Evolutionary conservation across 1,140 invertebrate species (phyloP), one percentile per base, ranked within the genome.

Genomic region (Stratiolaelaps scimitus): DNA sequence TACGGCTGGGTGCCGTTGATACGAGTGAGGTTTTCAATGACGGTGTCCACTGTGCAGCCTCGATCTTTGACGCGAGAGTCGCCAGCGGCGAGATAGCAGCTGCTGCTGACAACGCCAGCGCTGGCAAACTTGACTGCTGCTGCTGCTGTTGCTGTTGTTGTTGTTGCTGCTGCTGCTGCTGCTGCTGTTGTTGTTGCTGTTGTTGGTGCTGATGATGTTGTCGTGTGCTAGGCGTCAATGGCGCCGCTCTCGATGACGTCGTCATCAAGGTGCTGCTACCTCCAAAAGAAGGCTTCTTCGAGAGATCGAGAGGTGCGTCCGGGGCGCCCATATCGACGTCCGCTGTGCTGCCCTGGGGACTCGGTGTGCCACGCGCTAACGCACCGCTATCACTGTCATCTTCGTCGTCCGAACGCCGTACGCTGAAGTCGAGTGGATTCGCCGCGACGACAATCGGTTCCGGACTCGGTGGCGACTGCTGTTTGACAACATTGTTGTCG

Each of bases 401-500:
- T 29, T 60, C 53, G 23, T 60, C 53, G 26, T 26, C 26, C 15
- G 53, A 60, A 15, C 53, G 53, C 26, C 53, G 53, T 6, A 60
- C 53, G 53, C 53, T 60, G 53, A 60, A 60, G 23, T 60, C 53
- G 15, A 60, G 23, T 15, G 53, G 53, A 26, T 60, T 60, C 23
- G 53, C 53, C 2, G 53, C 53, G 15, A 60, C 53, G 13, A 60
- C 53, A 15, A 60, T 60, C 2, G 53, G 13, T 26, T 60, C 53
- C 20, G 53, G 53, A 17, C 26, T 29, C 17, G 53, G 53, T 15
- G 26, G 26, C 15, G 53, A 34, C 53, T 15, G 34, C 15, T 34
- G 53, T 34, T 60, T 60, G 15, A 60, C 53, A 23, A 29, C 34
- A 34, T 60, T 60, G 53, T 60, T 60, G 53, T 60, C 53, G 53